Percentiles rank a stretch among this genome's conserved stretches.
Evolutionary conservation across 2,888 invertebrate genomes (phyloP).

Genomic region (Diachrysia chrysitis): DNA sequence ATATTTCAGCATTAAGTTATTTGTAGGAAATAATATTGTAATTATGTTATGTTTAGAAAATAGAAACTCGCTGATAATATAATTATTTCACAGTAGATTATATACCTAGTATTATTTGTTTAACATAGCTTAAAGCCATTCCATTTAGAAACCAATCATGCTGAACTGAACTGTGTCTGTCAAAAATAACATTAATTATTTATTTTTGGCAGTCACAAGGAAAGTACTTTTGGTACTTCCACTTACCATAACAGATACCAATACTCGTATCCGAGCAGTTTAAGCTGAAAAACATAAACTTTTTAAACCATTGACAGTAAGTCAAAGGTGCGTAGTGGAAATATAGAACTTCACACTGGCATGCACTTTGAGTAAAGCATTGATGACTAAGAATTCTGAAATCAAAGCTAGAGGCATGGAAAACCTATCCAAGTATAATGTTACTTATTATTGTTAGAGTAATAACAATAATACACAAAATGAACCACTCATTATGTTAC

Average conservation of each 20-base stretch:
- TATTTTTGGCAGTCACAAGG: slow-evolving; percentile 75
- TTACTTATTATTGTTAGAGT: not conserved
- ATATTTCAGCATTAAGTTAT: not conserved
- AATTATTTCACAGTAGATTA: slow-evolving; percentile 38
- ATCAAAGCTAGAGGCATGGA: slow-evolving; percentile 24
- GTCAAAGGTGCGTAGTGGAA: slow-evolving; percentile 61
- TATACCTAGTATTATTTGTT: slow-evolving; percentile 10
- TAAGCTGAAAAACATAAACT: slow-evolving; percentile 88
- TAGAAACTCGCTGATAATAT: not conserved
- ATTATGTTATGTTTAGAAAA: not conserved
- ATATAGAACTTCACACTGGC: slow-evolving; percentile 59
- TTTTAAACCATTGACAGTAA: slow-evolving; percentile 77
- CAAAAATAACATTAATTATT: slow-evolving; percentile 63
- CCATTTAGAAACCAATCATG: slow-evolving; percentile 62
- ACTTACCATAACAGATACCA: slow-evolving; percentile 87
- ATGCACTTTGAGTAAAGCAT: slow-evolving; percentile 61
- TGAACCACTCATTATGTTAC: no score
- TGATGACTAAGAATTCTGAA: slow-evolving; percentile 25
- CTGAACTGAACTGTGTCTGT: slow-evolving; percentile 53
- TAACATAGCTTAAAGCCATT: slow-evolving; percentile 63
- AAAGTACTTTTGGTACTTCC: slow-evolving; percentile 85
- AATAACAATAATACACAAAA: not conserved
- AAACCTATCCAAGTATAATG: not conserved
- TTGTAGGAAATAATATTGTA: not conserved
- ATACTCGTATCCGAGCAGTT: slow-evolving; percentile 86